Base-by-base conservation (phyloP, 2,113 vertebrate genomes). In the Stictonetta naevosa region DNA sequence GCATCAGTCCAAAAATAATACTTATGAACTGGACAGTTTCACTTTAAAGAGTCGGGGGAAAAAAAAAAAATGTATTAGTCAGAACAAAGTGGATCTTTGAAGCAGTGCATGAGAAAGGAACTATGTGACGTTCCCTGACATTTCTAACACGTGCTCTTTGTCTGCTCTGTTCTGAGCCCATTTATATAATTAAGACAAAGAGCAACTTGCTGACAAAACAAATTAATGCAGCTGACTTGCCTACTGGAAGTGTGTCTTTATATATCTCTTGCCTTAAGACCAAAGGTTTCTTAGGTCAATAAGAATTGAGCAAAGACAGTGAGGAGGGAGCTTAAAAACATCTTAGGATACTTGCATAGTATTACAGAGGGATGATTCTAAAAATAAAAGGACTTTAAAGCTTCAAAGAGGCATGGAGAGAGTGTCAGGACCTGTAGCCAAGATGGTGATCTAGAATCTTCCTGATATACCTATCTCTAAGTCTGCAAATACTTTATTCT, bases 101-200 rank as follows among this genome's bases (percentile, higher is more conserved):
- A 95, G 64, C 11, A 56, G 58, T 2, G 6, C 66, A 81, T 84
- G 69, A 86, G 77, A 86, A 93, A 83, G 60, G 42, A 94, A 40
- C 18, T 31, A 17, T 8, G 7, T 64, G 59, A 62, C 34, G 11
- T 64, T 78, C 64, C 79, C 48, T 81, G 72, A 34, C 44, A 59
- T 83, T 71, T 77, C 76, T 56, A 77, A 12, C 0, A 0, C 52
- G 67, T 81, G 10, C 7, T 73, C 59, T 52, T 38, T 64, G 42
- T 20, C 42, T 83, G 48, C 44, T 79, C 38, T 86, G 4, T 64
- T 90, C 42, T 40, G 21, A 77, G 10, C 6, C 23, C 13, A 7
- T 82, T 93, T 86, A 62, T 64, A 23, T 29, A 92, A 75, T 75
- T 78, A 94, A 86, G 76, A 86, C 34, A 78, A 83, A 92, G 34